Percentiles rank a stretch among this genome's conserved stretches.
Conservation (phyloP, 1,140 invertebrate genomes). For the Leptoteleia sp. region DNA sequence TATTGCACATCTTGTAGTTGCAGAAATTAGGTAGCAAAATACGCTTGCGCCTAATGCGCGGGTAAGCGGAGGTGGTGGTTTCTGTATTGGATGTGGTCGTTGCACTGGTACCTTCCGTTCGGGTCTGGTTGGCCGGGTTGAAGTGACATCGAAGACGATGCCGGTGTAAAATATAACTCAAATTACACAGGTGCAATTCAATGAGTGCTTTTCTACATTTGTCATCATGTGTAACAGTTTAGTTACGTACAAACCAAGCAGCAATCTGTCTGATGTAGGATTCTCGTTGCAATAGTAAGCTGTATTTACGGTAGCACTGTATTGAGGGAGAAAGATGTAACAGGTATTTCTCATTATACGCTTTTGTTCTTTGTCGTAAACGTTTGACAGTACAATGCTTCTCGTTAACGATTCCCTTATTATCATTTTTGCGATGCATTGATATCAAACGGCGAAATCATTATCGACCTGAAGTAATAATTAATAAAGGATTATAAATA, state of each 20-base stretch:
- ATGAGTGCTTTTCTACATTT: constrained; percentile 19
- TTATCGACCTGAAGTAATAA: too few species aligned
- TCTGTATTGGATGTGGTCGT: constrained; percentile 63
- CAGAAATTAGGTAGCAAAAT: constrained; percentile 47
- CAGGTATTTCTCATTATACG: constrained; percentile 47
- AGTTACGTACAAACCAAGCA: constrained; percentile 1
- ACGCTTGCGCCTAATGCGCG: constrained; percentile 52
- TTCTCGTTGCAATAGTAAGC: constrained; percentile 32
- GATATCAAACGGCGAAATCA: too few species aligned
- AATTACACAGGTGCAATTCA: constrained; percentile 20
- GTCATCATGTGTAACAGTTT: constrained; percentile 6
- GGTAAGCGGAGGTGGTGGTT: constrained; percentile 49
- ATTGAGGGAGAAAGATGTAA: constrained; percentile 35
- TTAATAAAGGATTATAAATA: too few species aligned
- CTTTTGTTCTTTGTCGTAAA: constrained; percentile 20
- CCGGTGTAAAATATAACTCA: constrained; percentile 37
- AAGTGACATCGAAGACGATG: constrained; percentile 32
- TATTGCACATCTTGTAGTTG: constrained; percentile 25
- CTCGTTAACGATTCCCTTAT: constrained; percentile 8
- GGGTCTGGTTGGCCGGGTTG: constrained; percentile 58
- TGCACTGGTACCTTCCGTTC: constrained; percentile 62
- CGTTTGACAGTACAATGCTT: constrained; percentile 3
- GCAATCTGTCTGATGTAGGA: constrained; percentile 10
- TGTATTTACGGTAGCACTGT: constrained; percentile 46
- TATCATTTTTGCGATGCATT: too few species aligned